These are phyloP conservation scores for Pteronotus mesoamericanus DNA, from an alignment of 2,797 vertebrate species.

Conservation along the genomic window DNA sequence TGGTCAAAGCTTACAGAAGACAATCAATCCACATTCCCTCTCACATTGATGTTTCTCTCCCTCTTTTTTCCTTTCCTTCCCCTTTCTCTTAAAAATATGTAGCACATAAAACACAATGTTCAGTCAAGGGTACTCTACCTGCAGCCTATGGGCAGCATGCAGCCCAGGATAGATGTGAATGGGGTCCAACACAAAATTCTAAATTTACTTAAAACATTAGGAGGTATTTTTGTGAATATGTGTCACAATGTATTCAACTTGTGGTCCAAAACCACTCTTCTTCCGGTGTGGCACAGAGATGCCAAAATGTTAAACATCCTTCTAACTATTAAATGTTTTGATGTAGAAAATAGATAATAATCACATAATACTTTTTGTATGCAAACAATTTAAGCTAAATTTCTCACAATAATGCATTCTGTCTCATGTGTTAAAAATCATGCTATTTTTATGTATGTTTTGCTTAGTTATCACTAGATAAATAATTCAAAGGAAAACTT, in stretches of 20 bases:
- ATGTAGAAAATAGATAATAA: not conserved
- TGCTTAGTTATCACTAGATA: not conserved
- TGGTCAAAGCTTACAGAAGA: not conserved
- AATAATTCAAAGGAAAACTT: not conserved
- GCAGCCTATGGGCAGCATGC: too few species aligned
- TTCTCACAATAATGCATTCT: not conserved
- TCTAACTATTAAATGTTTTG: not conserved
- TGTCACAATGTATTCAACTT: too few species aligned
- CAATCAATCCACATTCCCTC: not conserved
- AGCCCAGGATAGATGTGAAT: too few species aligned
- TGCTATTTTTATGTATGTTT: not conserved
- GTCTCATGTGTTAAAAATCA: not conserved
- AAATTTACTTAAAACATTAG: too few species aligned
- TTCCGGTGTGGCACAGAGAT: too few species aligned
- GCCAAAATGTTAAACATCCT: too few species aligned
- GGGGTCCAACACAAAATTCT: too few species aligned
- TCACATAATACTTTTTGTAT: not conserved
- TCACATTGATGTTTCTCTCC: not conserved
- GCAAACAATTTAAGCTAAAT: not conserved
- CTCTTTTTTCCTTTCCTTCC: too few species aligned
- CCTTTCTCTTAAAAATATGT: not conserved
- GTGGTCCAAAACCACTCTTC: too few species aligned
- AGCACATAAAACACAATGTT: not conserved
- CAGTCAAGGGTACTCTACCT: too few species aligned
- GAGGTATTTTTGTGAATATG: too few species aligned